These are phyloP conservation scores for Drosophila suboccidentalis DNA, from an alignment of 2,888 invertebrate species.

Conservation along the genomic window DNA sequence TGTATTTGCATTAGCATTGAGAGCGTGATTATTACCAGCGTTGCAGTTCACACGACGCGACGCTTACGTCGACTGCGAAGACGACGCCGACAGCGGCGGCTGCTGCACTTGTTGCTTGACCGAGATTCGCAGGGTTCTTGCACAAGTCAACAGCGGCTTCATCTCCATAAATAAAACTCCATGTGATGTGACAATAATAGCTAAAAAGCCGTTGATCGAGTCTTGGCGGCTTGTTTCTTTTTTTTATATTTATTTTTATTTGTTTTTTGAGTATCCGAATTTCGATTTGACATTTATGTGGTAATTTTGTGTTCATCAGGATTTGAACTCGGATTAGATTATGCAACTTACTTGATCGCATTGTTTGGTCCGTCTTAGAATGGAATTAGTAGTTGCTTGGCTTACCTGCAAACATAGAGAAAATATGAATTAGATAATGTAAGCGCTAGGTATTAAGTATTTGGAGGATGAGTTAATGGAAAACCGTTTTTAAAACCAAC, in stretches of 20 bases:
- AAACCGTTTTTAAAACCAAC: conserved; percentile 18
- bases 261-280: background rate
- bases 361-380: conserved; percentile 43
- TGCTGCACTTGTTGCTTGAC: conserved; percentile 79
- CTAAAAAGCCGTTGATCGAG: conserved; percentile 51
- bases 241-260: conserved; percentile 4
- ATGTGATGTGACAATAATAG: conserved; percentile 53
- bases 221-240: background rate
- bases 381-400: background rate
- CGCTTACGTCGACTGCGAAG: conserved; percentile 6
- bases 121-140: conserved; percentile 63
- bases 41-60: conserved; percentile 44
- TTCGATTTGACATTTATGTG: conserved; percentile 19
- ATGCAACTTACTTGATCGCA: conserved; percentile 50
- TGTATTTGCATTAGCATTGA: conserved; percentile 37
- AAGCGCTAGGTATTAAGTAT: background rate
- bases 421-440: conserved; percentile 10
- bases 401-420: conserved; percentile 50
- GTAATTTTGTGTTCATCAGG: conserved; percentile 26
- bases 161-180: conserved; percentile 26
- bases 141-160: conserved; percentile 37
- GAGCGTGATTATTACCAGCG: conserved; percentile 55
- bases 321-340: conserved; percentile 20
- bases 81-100: conserved; percentile 7
- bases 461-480: conserved; percentile 5